Conservation (phyloP, 2,113 vertebrate species). For the Steatornis caripensis region DNA sequence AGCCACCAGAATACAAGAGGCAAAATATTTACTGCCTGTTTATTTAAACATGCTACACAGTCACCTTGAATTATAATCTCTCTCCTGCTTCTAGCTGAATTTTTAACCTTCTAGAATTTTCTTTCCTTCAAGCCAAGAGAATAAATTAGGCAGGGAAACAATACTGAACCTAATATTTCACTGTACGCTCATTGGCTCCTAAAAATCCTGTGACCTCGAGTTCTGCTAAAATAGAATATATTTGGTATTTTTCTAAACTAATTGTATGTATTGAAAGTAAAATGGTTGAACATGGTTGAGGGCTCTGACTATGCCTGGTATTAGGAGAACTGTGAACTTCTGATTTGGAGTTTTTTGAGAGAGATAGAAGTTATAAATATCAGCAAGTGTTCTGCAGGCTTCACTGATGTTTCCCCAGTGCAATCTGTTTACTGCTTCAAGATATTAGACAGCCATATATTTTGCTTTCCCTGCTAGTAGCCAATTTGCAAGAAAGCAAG, state of each 20-base stretch:
- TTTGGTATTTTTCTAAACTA: slow-evolving; percentile 5
- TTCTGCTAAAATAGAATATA: background rate
- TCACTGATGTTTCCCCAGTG: background rate
- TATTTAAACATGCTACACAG: background rate
- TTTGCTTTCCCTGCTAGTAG: slow-evolving; percentile 53
- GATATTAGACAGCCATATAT: slow-evolving; percentile 54
- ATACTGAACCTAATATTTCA: background rate
- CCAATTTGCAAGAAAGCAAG: slow-evolving; percentile 73
- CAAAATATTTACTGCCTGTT: background rate
- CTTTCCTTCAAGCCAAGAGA: background rate
- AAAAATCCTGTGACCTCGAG: background rate
- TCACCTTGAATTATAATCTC: background rate
- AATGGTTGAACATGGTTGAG: background rate
- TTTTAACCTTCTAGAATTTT: background rate
- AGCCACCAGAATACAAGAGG: background rate
- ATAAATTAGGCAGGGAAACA: background rate
- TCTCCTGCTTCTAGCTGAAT: background rate
- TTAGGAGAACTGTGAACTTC: slow-evolving; percentile 13
- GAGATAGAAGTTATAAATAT: slow-evolving; percentile 53
- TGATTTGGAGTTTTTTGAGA: slow-evolving; percentile 12
- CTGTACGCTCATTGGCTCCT: background rate
- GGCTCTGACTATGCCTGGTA: background rate
- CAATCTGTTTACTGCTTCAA: slow-evolving; percentile 58
- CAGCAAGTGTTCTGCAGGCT: slow-evolving; percentile 26
- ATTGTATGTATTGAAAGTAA: background rate